A percentile compares a stretch with the other conserved stretches of the same genome.
phyloP scores from a whole-genome alignment of 2,797 vertebrate genomes.

The Eleutherodactylus coqui region DNA sequence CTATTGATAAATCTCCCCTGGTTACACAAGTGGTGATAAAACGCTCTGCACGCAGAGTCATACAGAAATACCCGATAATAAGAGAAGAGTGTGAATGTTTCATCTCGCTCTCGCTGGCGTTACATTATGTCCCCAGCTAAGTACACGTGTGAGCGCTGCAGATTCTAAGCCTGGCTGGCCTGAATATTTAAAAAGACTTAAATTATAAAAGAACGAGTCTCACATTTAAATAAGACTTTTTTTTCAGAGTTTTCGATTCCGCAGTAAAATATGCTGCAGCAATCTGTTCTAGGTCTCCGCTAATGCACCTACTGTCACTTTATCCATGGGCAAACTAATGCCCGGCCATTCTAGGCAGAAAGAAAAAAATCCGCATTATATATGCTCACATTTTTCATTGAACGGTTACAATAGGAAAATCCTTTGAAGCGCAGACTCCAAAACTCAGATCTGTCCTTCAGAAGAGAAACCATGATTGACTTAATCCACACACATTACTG shows the following conservation, averaged over 20 bases:
- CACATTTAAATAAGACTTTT: conserved; percentile 38
- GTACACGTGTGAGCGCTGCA: background rate
- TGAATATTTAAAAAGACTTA: conserved; percentile 51
- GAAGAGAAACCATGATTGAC: background rate
- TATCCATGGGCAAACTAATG: conserved; percentile 32
- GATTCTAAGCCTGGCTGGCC: background rate
- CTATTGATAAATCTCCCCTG: background rate
- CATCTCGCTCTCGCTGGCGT: background rate
- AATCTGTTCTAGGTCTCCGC: conserved; percentile 20
- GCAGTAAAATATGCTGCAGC: conserved; percentile 27
- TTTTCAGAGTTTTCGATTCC: background rate
- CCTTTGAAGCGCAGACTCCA: background rate
- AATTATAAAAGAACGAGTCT: conserved; percentile 30
- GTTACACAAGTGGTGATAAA: background rate
- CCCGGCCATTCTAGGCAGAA: background rate
- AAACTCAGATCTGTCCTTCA: background rate
- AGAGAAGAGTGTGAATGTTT: background rate
- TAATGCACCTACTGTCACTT: conserved; percentile 40
- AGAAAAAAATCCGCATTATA: conserved; percentile 1
- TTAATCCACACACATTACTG: background rate
- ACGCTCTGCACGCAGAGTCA: background rate
- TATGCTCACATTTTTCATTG: conserved; percentile 15
- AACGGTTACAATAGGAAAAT: conserved; percentile 5
- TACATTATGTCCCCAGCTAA: background rate
- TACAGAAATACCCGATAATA: background rate